phyloP scores from a whole-genome alignment of 2,113 vertebrate genomes.

The Pipra filicauda region DNA sequence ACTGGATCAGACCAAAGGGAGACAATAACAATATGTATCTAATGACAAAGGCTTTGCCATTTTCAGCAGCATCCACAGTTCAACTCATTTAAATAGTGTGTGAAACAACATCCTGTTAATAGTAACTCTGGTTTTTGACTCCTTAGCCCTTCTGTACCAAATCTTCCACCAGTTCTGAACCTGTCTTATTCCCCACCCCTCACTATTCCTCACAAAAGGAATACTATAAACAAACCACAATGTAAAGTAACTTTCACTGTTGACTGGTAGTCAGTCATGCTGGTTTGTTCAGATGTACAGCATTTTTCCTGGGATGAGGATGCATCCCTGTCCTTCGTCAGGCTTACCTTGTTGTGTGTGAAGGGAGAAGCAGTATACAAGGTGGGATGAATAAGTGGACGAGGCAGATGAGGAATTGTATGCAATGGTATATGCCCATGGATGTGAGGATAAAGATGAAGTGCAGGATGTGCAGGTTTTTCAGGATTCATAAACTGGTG shows the following conservation, averaged over 20 bases:
- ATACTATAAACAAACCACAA: neutral
- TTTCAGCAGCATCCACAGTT: neutral
- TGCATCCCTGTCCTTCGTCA: neutral
- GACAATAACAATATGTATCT: neutral
- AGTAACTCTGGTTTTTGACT: neutral
- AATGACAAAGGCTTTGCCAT: neutral
- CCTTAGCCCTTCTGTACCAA: accelerated
- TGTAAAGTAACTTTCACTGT: neutral
- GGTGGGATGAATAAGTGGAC: conserved; percentile 90
- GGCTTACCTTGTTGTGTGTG: conserved; percentile 92
- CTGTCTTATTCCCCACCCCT: neutral
- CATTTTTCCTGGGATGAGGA: neutral
- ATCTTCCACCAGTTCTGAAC: neutral
- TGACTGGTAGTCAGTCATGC: neutral
- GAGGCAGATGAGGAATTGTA: conserved; percentile 88
- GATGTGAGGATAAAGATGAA: conserved; percentile 97
- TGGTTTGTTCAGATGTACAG: neutral
- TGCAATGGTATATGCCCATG: conserved; percentile 95
- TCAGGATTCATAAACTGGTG: conserved; percentile 93
- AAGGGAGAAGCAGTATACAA: conserved; percentile 93
- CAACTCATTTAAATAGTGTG: accelerated
- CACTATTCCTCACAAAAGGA: neutral
- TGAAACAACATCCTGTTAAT: neutral
- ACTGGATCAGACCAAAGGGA: neutral
- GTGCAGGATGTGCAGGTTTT: conserved; percentile 88